Evolutionary conservation across 1,140 invertebrate genomes (phyloP), one percentile per base, ranked within the genome.

Genomic region (Diabrotica undecimpunctata): DNA sequence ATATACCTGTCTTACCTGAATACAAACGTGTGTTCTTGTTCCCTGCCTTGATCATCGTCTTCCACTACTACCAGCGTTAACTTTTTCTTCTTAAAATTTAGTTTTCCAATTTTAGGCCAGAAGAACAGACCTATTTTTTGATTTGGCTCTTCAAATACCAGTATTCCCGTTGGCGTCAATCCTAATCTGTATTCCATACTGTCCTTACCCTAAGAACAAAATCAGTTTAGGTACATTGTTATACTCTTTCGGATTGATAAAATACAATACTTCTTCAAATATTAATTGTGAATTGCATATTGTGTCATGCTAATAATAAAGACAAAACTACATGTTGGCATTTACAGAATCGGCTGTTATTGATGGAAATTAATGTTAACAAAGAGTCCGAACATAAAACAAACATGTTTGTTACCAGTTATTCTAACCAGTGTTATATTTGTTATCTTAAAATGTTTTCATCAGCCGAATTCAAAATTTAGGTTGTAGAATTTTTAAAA

Each of bases 101-200:
- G 79, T 80, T 95, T 90, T 69, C 94, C 90, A 74, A 97, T 95
- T 85, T 95, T 94, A 7, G 95, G 93, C 97, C 98, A 99, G 79
- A 98, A 98, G 79, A 99, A 99, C 0, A 99, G 83, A 2, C 97
- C 98, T 73, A 99, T 99, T 82, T 99, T 99, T 75, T 94, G 91
- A 56, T 81, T 81, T 55, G 83, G 82, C 14, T 93, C 93, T 80
- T 99, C 96, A 79, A 98, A 98, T 2, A 99, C 96, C 8, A 99
- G 82, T 73, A 99, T 97, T 0, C 97, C 87, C 10, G 95, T 98
- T 37, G 98, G 98, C 5, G 97, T 99, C 5, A 99, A 81, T 0
- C 97, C 98, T n/a, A 99, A 81, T 62, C 90, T 90, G 79, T 99
- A 99, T 78, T 97, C 93, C 81, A 92, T 94, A 8, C 91, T 90